Evolutionary conservation across 2,888 invertebrate species (phyloP).

Genomic region (Drosophila diplacantha): DNA sequence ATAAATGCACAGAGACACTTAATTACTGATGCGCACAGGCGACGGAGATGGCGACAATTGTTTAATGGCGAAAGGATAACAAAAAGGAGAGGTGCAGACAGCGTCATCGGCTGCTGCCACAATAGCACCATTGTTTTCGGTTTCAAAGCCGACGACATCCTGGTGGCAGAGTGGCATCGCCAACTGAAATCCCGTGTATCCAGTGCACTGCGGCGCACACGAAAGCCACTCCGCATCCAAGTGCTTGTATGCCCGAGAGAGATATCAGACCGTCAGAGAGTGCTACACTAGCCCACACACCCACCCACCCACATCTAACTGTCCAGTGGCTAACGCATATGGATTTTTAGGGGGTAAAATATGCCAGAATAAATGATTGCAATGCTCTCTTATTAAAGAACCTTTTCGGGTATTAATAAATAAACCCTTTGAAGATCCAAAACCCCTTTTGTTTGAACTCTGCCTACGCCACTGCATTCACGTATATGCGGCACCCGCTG

Average conservation of each 20-base stretch:
- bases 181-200: conserved; percentile 48
- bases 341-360: no score
- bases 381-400: background rate
- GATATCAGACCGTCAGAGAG: conserved; percentile 15
- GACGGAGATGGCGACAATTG: conserved; percentile 45
- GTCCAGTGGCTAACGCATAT: background rate
- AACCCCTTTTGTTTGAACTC: background rate
- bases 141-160: conserved; percentile 61
- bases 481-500: conserved; percentile 27
- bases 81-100: conserved; percentile 12
- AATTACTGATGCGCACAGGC: conserved; percentile 39
- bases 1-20: conserved; percentile 34
- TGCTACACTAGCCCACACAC: conserved; percentile 7
- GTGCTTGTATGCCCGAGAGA: conserved; percentile 55
- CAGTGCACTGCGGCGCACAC: conserved; percentile 52
- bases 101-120: conserved; percentile 41
- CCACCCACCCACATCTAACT: background rate
- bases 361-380: background rate
- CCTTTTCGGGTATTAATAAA: background rate
- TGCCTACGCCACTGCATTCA: background rate
- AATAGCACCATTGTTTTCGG: conserved; percentile 57
- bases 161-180: conserved; percentile 55
- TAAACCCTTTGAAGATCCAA: background rate
- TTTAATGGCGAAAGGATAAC: conserved; percentile 45
- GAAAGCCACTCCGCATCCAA: conserved; percentile 65